Evolutionary conservation across 2,797 vertebrate species (phyloP).

Genomic region (Alectoris magna): DNA sequence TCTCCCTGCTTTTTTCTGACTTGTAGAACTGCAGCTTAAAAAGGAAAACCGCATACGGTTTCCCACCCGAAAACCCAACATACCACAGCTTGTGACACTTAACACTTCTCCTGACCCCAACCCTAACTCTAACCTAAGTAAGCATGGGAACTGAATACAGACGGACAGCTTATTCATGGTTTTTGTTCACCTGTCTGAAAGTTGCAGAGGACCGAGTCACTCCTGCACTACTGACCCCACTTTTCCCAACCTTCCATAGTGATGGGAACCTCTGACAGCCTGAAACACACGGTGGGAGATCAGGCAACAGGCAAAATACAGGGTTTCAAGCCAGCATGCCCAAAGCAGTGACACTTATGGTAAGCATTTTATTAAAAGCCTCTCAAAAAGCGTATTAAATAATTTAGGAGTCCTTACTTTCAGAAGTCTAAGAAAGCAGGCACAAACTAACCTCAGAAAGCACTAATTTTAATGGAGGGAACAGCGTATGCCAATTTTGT

Average conservation of each 20-base stretch:
- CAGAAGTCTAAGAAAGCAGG: slow-evolving; percentile 20
- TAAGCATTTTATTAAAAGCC: slow-evolving; percentile 17
- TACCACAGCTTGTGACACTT: background rate
- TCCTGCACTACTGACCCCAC: background rate
- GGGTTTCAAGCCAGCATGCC: background rate
- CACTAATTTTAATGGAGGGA: background rate
- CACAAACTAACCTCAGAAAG: background rate
- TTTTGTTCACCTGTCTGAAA: slow-evolving; percentile 56
- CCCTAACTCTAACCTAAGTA: background rate
- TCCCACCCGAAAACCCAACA: background rate
- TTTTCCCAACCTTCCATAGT: background rate
- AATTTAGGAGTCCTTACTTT: background rate
- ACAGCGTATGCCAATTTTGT: background rate
- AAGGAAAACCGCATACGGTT: background rate
- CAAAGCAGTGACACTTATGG: background rate
- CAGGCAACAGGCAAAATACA: background rate
- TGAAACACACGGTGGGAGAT: background rate
- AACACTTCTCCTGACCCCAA: slow-evolving; percentile 18
- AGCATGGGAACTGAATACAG: slow-evolving; percentile 23
- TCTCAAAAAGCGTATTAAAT: background rate
- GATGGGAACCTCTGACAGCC: background rate
- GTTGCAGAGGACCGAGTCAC: background rate
- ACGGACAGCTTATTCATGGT: background rate
- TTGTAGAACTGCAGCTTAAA: background rate
- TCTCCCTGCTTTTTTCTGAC: background rate